A percentile compares a stretch with the other conserved stretches of the same genome.
These are phyloP conservation scores for Leptatherina wallacei DNA, from an alignment of 2,797 vertebrate genomes.

Conservation along the genomic window DNA sequence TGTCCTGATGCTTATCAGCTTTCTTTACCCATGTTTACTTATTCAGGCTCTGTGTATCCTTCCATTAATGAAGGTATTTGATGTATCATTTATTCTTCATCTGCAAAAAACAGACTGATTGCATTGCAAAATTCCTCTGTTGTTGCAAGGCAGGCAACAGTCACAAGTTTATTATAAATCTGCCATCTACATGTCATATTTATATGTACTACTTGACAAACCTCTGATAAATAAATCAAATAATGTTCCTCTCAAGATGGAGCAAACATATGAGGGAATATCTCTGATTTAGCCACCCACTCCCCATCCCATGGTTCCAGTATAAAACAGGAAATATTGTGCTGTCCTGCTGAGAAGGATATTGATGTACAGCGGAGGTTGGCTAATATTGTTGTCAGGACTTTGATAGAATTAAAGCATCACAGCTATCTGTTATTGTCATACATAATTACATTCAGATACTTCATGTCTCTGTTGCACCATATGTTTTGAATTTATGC, in stretches of 20 bases:
- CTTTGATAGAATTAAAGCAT: conserved; percentile 53
- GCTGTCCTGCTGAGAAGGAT: conserved; percentile 32
- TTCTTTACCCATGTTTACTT: not conserved
- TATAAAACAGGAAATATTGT: conserved; percentile 22
- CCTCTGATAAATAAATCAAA: no score
- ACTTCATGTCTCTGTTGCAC: conserved; percentile 24
- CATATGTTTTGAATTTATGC: not conserved
- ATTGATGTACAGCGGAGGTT: conserved; percentile 35
- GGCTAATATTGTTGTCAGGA: conserved; percentile 46
- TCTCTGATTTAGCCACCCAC: conserved; percentile 22
- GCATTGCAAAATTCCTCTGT: no score
- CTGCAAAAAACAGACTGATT: no score
- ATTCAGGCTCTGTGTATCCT: no score
- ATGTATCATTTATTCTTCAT: no score
- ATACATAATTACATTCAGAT: conserved; percentile 46
- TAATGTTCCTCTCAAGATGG: not conserved
- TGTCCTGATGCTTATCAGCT: no score
- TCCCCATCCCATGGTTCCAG: conserved; percentile 13
- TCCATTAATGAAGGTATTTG: no score
- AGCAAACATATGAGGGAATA: conserved; percentile 12
- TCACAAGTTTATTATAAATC: no score
- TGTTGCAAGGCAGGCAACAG: no score
- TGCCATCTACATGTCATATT: no score
- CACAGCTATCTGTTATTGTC: conserved; percentile 48
- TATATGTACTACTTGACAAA: no score